These are phyloP conservation scores for Syngnathus floridae DNA, from an alignment of 2,113 vertebrate species.

Conservation along the genomic window DNA sequence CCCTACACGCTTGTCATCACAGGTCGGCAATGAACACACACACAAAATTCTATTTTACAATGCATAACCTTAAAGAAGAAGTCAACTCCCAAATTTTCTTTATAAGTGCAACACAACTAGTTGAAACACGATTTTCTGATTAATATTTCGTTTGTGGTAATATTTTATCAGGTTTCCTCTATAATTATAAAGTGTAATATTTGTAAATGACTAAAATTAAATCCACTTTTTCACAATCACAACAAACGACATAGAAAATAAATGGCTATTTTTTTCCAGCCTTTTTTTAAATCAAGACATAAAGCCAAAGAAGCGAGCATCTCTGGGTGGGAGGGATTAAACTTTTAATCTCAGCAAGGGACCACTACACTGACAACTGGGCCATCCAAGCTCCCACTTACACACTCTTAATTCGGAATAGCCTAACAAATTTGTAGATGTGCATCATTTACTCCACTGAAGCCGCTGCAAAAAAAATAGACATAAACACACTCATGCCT, in stretches of 20 bases:
- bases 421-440: conserved; percentile 15
- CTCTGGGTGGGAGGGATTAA: conserved; percentile 20
- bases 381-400: conserved; percentile 1
- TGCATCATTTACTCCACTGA: conserved; percentile 1
- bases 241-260: not conserved
- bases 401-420: conserved; percentile 1
- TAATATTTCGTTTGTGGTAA: no score
- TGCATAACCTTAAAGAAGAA: not conserved
- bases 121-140: no score
- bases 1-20: conserved; percentile 75
- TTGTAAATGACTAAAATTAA: no score
- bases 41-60: not conserved
- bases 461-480: no score
- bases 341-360: conserved; percentile 5
- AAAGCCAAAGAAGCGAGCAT: conserved; percentile 1
- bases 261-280: not conserved
- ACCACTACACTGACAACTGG: not conserved
- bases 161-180: no score
- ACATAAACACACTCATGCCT: not conserved
- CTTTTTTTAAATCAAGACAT: not conserved
- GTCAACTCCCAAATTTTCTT: no score
- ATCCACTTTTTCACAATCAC: not conserved
- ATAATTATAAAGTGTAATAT: no score
- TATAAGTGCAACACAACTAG: no score
- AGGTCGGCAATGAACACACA: conserved; percentile 60